Evolutionary conservation across 2,888 invertebrate genomes (phyloP), one percentile per base, ranked within the genome.

Genomic region (Tetanocera ferruginea): DNA sequence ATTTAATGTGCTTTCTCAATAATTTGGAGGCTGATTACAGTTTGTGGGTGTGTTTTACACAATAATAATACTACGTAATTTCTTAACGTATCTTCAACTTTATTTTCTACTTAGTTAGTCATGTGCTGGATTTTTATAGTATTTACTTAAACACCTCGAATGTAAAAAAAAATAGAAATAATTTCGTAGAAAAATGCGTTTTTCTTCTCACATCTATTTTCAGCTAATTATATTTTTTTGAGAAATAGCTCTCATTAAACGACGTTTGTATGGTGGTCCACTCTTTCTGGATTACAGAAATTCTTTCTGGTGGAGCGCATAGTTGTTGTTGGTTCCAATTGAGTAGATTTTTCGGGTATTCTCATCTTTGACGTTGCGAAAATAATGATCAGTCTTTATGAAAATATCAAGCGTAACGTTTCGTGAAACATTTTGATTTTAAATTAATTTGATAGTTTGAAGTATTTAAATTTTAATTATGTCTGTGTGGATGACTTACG

Each of bases 401-500:
- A 49, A 57, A 57, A 60, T 49, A 69, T 77, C 67, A 52, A 69
- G 31, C 73, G 34, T n/a, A 72, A 60, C 73, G 76, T 76, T 76
- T 66, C 11, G 64, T 64, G 57, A 70, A 76, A 70, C 69, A 75
- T 66, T 34, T 73, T 52, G 70, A 64, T 66, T 75, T 70, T 25
- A 43, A 28, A 28, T 31, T 17, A 8, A 31, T 31, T 25, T 2
- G 8, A 5, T 75, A n/a, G 19, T 51, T 25, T 37, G 34, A 76
- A 75, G 64, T 62, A 70, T 52, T 62, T 19, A 55, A 78, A 57
- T 52, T 5, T 34, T 25, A 28, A 80, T 82, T 87, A 93, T 93
- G 93, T 92, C 93, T 82, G 90, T 92, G 85, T 92, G 92, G 92
- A 89, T 93, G 81, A 92, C 92, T 37, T 90, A 92, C 51, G 90